A percentile compares a stretch with the other conserved stretches of the same genome.
These are phyloP conservation scores for Troilus luridus DNA, from an alignment of 2,888 invertebrate genomes.

Conservation along the genomic window DNA sequence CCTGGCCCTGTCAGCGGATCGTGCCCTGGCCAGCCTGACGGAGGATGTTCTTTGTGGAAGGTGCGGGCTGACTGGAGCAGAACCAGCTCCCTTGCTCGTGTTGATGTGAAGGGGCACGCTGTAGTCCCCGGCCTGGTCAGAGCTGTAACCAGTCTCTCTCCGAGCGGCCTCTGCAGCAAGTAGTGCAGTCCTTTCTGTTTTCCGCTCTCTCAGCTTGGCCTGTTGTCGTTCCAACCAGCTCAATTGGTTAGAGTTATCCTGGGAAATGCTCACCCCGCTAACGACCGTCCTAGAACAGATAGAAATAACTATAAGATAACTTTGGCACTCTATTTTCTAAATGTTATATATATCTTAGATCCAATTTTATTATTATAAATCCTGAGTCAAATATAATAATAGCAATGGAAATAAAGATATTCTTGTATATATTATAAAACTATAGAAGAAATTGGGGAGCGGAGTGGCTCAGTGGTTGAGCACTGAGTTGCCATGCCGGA, in stretches of 20 bases:
- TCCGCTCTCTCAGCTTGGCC: conserved; percentile 82
- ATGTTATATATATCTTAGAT: too few relatives aligned
- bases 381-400: too few relatives aligned
- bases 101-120: conserved; percentile 80
- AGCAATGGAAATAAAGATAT: too few relatives aligned
- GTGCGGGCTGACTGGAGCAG: conserved; percentile 72
- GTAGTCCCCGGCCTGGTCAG: conserved; percentile 79
- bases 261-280: conserved; percentile 64
- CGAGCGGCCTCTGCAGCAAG: conserved; percentile 73
- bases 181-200: conserved; percentile 74
- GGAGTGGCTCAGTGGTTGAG: too few relatives aligned
- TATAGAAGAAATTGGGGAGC: too few relatives aligned
- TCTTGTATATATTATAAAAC: too few relatives aligned
- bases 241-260: conserved; percentile 71
- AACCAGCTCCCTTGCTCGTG: conserved; percentile 69
- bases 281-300: conserved; percentile 53
- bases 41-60: conserved; percentile 71
- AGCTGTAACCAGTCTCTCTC: conserved; percentile 84
- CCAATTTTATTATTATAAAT: too few relatives aligned
- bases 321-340: too few relatives aligned
- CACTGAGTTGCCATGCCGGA: too few relatives aligned
- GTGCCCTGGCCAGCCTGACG: conserved; percentile 56
- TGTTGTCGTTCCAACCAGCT: conserved; percentile 89
- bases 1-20: conserved; percentile 60
- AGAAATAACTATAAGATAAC: background rate